Base-by-base conservation (phyloP, 1,140 invertebrate genomes). In the Zaprionus vittiger region DNA sequence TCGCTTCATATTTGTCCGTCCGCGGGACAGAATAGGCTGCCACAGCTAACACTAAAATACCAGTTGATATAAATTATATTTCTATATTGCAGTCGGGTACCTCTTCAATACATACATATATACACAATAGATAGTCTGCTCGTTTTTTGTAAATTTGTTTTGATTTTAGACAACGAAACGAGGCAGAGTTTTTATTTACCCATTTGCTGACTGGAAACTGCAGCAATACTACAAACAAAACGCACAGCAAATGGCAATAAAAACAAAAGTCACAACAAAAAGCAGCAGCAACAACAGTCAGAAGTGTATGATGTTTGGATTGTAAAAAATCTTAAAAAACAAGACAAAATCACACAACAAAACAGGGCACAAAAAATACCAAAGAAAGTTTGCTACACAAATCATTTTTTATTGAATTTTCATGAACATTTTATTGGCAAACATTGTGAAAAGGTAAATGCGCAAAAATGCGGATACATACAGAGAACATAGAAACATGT, bases 401-500 rank as follows among this genome's bases (percentile, higher is more conserved):
- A 89, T 89, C 84, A 89, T 89, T 89, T 89, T 89, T 89, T 89
- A 89, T 89, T 89, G 84, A 89, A 89, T 89, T 89, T 89, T 81
- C 81, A 83, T 89, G 84, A 89, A 89, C 87, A 83, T 89, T 89
- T 89, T 84, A 89, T 89, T 89, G 84, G 84, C 79, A 83, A 80
- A 73, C 77, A 72, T 73, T 73, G 60, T 52, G 63, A 54, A 79
- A 68, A 87, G 83, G 84, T 89, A 89, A 89, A 89, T 87, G 80
- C 54, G 75, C 78, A 73, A 55, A 54, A 56, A 28, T 72, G 54
- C 69, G 76, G 79, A 80, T 75, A 63, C 57, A 72, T 12, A 26
- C 49, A 17, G 14, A 11, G 14, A 1, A 14, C 20, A 89, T 83
- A 78, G 74, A 73, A 34, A 49, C 41, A 26, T 71, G 44, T 71